These are phyloP conservation scores for Ips nitidus DNA, from an alignment of 1,140 invertebrate species.

Conservation along the genomic window DNA sequence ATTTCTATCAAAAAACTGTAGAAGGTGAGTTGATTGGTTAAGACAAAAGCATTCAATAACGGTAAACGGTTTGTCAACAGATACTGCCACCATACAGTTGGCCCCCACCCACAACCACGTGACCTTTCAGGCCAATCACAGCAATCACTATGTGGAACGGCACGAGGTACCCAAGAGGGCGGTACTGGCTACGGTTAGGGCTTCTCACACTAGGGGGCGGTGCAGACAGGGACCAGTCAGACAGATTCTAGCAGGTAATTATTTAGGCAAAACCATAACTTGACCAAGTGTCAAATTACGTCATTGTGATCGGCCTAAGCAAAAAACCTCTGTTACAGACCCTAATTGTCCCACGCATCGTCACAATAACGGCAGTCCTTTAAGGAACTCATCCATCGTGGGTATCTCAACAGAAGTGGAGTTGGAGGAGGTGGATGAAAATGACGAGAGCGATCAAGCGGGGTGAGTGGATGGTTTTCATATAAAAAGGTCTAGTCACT, in stretches of 20 bases:
- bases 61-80: conserved; percentile 1
- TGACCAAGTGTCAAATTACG: neutral
- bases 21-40: conserved; percentile 41
- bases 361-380: conserved; percentile 39
- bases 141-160: conserved; percentile 43
- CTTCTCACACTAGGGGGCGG: conserved; percentile 46
- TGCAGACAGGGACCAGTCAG: conserved; percentile 47
- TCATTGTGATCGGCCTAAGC: neutral
- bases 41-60: neutral
- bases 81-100: conserved; percentile 45
- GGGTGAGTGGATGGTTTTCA: conserved; percentile 7
- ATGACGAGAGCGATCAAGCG: conserved; percentile 52
- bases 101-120: conserved; percentile 47
- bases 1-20: conserved; percentile 41
- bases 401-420: conserved; percentile 42
- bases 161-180: conserved; percentile 49
- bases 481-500: neutral
- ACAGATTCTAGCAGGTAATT: conserved; percentile 47
- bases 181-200: conserved; percentile 48
- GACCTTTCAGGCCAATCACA: conserved; percentile 39
- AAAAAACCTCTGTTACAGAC: conserved; percentile 19
- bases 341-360: conserved; percentile 43
- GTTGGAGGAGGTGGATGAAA: conserved; percentile 49
- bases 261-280: neutral
- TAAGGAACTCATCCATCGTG: conserved; percentile 39